These are phyloP conservation scores for Bombyx huttoni DNA, from an alignment of 2,888 invertebrate genomes.

Conservation along the genomic window DNA sequence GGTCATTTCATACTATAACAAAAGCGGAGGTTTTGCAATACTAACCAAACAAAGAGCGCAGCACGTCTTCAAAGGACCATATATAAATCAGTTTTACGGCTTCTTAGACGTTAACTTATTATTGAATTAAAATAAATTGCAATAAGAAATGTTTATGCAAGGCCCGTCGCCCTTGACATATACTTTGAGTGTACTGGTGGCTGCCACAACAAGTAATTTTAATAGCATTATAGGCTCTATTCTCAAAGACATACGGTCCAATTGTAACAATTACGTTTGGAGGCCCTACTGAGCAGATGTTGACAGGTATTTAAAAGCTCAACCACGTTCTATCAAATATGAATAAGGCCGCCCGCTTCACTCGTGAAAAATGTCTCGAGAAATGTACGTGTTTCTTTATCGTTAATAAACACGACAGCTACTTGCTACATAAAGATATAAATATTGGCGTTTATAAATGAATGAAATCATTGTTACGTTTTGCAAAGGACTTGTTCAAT, in stretches of 20 bases:
- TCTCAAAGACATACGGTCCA: slow-evolving; percentile 16
- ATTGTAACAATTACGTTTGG: slow-evolving; percentile 13
- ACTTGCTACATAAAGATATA: slow-evolving; percentile 18
- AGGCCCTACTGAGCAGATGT: slow-evolving; percentile 11
- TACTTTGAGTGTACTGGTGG: slow-evolving; percentile 16
- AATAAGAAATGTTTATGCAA: slow-evolving; percentile 23
- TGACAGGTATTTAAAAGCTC: slow-evolving; percentile 31
- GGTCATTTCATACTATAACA: background rate
- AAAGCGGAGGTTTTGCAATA: background rate
- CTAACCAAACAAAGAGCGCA: background rate
- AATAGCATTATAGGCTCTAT: slow-evolving; percentile 14
- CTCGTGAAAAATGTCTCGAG: slow-evolving; percentile 38
- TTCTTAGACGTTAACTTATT: background rate
- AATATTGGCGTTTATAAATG: slow-evolving; percentile 11
- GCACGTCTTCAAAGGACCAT: background rate
- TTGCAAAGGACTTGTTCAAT: background rate
- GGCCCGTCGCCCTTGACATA: slow-evolving; percentile 50
- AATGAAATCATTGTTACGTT: slow-evolving; percentile 7
- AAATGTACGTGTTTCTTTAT: slow-evolving; percentile 24
- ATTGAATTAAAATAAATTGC: background rate
- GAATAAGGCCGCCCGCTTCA: slow-evolving; percentile 37
- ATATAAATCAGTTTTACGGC: background rate
- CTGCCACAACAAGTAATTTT: slow-evolving; percentile 7
- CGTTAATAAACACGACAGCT: slow-evolving; percentile 26
- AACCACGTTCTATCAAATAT: slow-evolving; percentile 40